Percentiles rank a stretch among this genome's conserved stretches.
These are phyloP conservation scores for Mallotus villosus DNA, from an alignment of 2,797 vertebrate genomes.

Conservation along the genomic window DNA sequence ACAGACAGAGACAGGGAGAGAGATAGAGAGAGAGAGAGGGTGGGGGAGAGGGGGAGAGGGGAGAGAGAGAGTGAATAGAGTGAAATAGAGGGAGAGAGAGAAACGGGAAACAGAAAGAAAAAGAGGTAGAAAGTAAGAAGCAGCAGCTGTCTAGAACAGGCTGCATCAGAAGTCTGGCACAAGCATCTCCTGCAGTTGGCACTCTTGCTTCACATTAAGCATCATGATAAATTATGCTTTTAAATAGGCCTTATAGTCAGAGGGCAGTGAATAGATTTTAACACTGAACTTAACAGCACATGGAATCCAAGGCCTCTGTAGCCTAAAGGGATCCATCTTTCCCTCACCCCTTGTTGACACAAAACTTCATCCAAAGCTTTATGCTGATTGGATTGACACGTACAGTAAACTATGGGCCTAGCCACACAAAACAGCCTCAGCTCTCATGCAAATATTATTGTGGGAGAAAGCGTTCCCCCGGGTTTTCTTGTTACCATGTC, in stretches of 20 bases:
- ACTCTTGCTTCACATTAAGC: constrained; percentile 31
- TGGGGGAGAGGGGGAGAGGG: constrained; percentile 6
- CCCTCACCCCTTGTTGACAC: constrained; percentile 10
- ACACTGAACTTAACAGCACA: constrained; percentile 14
- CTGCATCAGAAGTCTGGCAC: constrained; percentile 18
- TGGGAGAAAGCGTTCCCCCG: constrained; percentile 5
- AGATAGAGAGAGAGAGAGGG: constrained; percentile 19
- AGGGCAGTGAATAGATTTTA: constrained; percentile 28
- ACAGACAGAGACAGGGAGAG: constrained; percentile 11
- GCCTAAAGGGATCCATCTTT: constrained; percentile 21
- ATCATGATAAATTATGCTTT: constrained; percentile 43
- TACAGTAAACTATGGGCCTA: constrained; percentile 1
- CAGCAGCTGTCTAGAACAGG: constrained; percentile 26
- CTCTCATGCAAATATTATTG: constrained; percentile 41
- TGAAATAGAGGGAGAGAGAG: background rate
- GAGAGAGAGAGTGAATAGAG: constrained; percentile 6
- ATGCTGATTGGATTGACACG: background rate
- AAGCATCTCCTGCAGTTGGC: constrained; percentile 27
- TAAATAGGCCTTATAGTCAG: constrained; percentile 43
- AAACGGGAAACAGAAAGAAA: background rate
- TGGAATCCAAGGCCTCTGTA: constrained; percentile 7
- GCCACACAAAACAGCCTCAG: constrained; percentile 14
- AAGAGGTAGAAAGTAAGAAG: constrained; percentile 1
- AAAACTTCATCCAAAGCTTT: background rate
- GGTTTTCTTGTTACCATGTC: constrained; percentile 32